Conservation (phyloP, 2,113 vertebrate genomes). For the Ivindomyrus marchei region DNA sequence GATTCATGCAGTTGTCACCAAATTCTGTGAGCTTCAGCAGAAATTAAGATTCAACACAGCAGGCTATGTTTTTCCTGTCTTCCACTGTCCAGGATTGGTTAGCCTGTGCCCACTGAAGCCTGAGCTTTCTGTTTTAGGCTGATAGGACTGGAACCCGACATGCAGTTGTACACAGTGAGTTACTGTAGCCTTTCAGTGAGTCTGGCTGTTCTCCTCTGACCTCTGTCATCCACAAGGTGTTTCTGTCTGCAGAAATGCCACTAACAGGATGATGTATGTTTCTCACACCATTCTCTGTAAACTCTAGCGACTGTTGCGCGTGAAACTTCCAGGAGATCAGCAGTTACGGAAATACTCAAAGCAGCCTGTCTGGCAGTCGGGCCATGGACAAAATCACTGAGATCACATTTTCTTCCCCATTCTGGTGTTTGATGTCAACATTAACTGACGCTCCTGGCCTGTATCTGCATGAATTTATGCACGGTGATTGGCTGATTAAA, state of each 20-base stretch:
- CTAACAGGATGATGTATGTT: background rate
- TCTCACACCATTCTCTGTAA: background rate
- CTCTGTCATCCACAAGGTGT: background rate
- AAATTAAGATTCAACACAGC: background rate
- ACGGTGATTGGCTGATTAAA: background rate
- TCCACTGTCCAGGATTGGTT: background rate
- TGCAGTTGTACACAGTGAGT: background rate
- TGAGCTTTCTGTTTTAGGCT: background rate
- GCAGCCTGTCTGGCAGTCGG: background rate
- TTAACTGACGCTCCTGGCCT: background rate
- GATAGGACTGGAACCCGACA: background rate
- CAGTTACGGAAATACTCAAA: background rate
- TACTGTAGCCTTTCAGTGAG: background rate
- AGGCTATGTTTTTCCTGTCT: background rate
- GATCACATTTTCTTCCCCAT: background rate
- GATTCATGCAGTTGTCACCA: background rate
- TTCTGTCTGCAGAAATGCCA: background rate
- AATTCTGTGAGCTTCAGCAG: background rate
- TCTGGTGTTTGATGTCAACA: background rate
- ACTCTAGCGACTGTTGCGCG: background rate
- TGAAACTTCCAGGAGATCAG: background rate
- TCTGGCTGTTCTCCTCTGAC: background rate
- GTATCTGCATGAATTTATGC: background rate
- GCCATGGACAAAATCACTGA: background rate
- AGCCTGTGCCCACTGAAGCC: background rate